Evolutionary conservation across 2,888 invertebrate genomes (phyloP), one percentile per base, ranked within the genome.

Genomic region (Cryptophagus acutangulus): DNA sequence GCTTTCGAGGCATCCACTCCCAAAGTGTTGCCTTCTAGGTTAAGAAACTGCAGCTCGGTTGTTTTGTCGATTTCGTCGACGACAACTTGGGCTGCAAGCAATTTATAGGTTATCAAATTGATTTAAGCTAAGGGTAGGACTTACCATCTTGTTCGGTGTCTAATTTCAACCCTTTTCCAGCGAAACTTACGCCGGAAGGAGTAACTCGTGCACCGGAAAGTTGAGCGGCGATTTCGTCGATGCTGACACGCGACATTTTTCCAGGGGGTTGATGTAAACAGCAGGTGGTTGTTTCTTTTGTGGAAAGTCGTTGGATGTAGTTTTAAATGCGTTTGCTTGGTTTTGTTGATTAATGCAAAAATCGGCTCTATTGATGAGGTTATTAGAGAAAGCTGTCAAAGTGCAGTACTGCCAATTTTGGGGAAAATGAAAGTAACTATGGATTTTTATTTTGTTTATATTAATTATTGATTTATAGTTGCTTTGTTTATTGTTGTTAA

Each of bases 1-100:
- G 79, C 87, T 61, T 83, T 77, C 0, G 95, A 90, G 0, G 94
- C 95, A 10, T 83, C 82, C 8, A 92, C 87, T 1, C 96, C 95
- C 14, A 96, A 71, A 0, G 95, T 94, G 64, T 96, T 96, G 4
- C 95, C 96, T 50, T 92, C 91, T 20, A 96, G 73, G 40, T 88
- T 83, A 3, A 97, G 74, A 51, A 76, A 86, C 38, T 79, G 76
- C 40, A 95, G 74, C 20, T 78, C 71, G 0, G 76, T 67, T 58
- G 85, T 86, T 36, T 75, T 72, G 47, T 81, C 73, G 38, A 96
- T 88, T 0, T 84, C 87, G 10, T 84, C 77, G 2, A 87, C 77
- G 2, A 95, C 82, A 35, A 76, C 76, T 61, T 81, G 72, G 0
- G 86, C 89, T 88, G 16, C 61, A 67, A 52, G 20, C 40, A 33